phyloP scores from a whole-genome alignment of 2,888 invertebrate species.

The Oxystoma pomonae region DNA sequence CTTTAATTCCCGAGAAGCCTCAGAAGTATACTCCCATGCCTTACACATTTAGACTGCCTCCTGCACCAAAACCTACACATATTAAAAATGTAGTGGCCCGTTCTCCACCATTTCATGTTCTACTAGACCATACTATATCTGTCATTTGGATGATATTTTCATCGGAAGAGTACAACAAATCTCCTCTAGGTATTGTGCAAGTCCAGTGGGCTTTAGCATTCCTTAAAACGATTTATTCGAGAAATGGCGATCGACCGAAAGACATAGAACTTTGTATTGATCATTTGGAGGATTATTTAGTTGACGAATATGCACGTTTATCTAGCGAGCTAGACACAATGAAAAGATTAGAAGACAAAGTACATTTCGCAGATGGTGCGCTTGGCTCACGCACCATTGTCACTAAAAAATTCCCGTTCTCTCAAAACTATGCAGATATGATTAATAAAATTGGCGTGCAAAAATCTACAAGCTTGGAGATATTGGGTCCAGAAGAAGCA shows the following conservation, averaged over 20 bases:
- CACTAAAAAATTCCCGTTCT: slow-evolving; percentile 36
- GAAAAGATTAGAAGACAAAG: slow-evolving; percentile 25
- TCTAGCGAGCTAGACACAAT: slow-evolving; percentile 22
- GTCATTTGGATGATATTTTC: slow-evolving; percentile 47
- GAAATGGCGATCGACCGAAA: slow-evolving; percentile 39
- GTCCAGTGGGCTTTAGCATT: slow-evolving; percentile 48
- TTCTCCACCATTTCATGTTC: slow-evolving; percentile 44
- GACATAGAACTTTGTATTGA: slow-evolving; percentile 45
- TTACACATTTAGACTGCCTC: slow-evolving; percentile 41
- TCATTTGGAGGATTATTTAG: slow-evolving; percentile 42
- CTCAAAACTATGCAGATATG: slow-evolving; percentile 41
- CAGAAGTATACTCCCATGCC: slow-evolving; percentile 36
- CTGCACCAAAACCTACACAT: slow-evolving; percentile 25
- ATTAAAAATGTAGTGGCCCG: slow-evolving; percentile 32
- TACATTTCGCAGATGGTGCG: slow-evolving; percentile 27
- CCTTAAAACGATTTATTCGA: slow-evolving; percentile 40
- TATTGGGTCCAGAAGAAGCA: slow-evolving; percentile 30
- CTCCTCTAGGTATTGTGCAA: slow-evolving; percentile 43
- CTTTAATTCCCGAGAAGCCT: slow-evolving; percentile 24
- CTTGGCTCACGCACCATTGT: slow-evolving; percentile 26
- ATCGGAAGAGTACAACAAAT: slow-evolving; percentile 24
- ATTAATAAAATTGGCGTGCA: slow-evolving; percentile 17
- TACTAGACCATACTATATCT: slow-evolving; percentile 46
- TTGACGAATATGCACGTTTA: slow-evolving; percentile 44
- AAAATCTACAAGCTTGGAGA: slow-evolving; percentile 12